Evolutionary conservation across 2,888 invertebrate species (phyloP).

Genomic region (Ennomos erosarius): DNA sequence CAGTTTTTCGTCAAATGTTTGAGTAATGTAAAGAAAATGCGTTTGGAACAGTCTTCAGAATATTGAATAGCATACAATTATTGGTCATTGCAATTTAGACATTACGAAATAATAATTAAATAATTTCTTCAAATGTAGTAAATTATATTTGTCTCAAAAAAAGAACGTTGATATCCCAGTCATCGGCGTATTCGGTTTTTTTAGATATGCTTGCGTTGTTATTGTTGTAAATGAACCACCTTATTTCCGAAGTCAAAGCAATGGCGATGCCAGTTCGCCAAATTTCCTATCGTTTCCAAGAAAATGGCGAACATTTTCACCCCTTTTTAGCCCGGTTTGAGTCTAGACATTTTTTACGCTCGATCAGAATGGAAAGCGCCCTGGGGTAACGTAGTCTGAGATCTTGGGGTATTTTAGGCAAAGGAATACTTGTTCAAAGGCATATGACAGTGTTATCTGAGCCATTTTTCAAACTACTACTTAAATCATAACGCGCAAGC

Average conservation of each 20-base stretch:
- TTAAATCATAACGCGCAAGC: slow-evolving; percentile 18
- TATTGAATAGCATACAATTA: no score
- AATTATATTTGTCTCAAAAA: no score
- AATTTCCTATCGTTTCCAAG: slow-evolving; percentile 18
- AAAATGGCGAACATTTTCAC: slow-evolving; percentile 20
- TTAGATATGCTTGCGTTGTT: background rate
- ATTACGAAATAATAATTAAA: no score
- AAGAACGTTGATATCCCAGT: no score
- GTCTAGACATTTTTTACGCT: slow-evolving; percentile 22
- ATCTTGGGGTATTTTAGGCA: slow-evolving; percentile 20
- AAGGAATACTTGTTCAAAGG: slow-evolving; percentile 27
- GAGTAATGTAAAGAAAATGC: background rate
- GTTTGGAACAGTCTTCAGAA: no score
- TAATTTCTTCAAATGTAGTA: no score
- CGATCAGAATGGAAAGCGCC: slow-evolving; percentile 21
- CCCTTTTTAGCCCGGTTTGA: background rate
- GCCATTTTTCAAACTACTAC: slow-evolving; percentile 32
- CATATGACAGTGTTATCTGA: slow-evolving; percentile 25
- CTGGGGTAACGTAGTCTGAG: slow-evolving; percentile 16
- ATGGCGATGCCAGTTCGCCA: slow-evolving; percentile 11
- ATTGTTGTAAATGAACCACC: slow-evolving; percentile 6
- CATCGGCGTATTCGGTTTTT: no score
- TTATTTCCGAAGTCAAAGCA: slow-evolving; percentile 13
- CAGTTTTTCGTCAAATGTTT: no score
- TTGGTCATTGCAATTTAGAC: no score